Base-by-base conservation (phyloP, 2,797 vertebrate genomes). In the Sebastes aleutianus region DNA sequence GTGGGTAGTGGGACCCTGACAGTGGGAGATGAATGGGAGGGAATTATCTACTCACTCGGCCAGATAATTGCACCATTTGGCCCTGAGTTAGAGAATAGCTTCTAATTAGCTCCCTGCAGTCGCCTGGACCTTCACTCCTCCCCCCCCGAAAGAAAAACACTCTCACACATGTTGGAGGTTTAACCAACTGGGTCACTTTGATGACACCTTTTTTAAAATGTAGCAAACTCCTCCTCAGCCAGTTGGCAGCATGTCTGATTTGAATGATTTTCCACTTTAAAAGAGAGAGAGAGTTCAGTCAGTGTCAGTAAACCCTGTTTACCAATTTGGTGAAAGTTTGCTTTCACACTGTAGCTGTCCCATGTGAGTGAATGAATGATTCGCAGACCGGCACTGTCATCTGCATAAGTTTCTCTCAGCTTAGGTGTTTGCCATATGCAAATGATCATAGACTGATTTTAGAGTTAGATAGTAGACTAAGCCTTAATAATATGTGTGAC, bases 31-130 rank as follows among this genome's bases (percentile, higher is more conserved):
- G 95, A 94, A 96, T 96, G 95, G 93, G 92, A 90, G 87, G 91
- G 95, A 96, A 96, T 97, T 96, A 97, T 97, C 95, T 94, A 96
- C 95, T 96, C 96, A 96, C 91, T 96, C 90, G 88, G 94, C 95
- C 96, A 96, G 94, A 95, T 96, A 95, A 95, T 96, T 93, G 96
- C 95, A 94, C 95, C 96, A 94, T 97, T 97, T 97, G 95, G 96
- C 91, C 92, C 94, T 92, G 95, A 95, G 92, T 96, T 96, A 95
- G 94, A 96, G 95, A 96, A 95, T 95, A 94, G 78, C 85, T 91
- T 95, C 94, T 97, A 96, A 95, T 95, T 96, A 96, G 89, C 65
- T 95, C 93, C 96, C 95, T 82, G 91, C 93, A 92, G 96, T 91
- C 93, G 80, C 83, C 74, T 82, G 75, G 89, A 91, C 89, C 88